Evolutionary conservation across 2,113 vertebrate genomes (phyloP).

Genomic region (Albula glossodonta): DNA sequence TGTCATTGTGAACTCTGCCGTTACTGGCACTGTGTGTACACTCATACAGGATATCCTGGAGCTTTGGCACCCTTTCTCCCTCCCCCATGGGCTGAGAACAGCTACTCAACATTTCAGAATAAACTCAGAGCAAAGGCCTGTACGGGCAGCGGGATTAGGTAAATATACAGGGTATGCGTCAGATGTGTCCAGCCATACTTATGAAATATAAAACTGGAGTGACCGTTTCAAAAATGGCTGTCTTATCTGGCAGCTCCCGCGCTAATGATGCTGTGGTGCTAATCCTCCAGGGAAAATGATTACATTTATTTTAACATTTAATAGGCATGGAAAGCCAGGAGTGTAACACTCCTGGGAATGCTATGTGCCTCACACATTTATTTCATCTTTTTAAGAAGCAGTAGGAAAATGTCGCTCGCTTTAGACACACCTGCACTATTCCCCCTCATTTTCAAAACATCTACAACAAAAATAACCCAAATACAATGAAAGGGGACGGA

Average conservation of each 20-base stretch:
- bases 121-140: neutral
- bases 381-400: neutral
- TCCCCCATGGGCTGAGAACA: neutral
- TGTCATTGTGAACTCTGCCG: neutral
- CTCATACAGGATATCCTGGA: constrained; percentile 33
- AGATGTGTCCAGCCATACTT: neutral
- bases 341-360: too few relatives aligned
- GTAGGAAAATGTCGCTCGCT: neutral
- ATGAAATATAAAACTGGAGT: neutral
- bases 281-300: neutral
- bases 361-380: neutral
- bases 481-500: too few relatives aligned
- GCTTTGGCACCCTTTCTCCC: neutral
- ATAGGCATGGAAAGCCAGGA: neutral
- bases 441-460: neutral
- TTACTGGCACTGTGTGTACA: neutral
- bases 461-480: too few relatives aligned
- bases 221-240: neutral
- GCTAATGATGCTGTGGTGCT: neutral
- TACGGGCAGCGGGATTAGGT: neutral
- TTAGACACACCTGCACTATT: neutral
- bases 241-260: neutral
- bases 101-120: neutral
- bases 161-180: neutral
- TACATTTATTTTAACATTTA: neutral